These are phyloP conservation scores for Anas platyrhynchos DNA, from an alignment of 2,113 vertebrate species.

Conservation along the genomic window DNA sequence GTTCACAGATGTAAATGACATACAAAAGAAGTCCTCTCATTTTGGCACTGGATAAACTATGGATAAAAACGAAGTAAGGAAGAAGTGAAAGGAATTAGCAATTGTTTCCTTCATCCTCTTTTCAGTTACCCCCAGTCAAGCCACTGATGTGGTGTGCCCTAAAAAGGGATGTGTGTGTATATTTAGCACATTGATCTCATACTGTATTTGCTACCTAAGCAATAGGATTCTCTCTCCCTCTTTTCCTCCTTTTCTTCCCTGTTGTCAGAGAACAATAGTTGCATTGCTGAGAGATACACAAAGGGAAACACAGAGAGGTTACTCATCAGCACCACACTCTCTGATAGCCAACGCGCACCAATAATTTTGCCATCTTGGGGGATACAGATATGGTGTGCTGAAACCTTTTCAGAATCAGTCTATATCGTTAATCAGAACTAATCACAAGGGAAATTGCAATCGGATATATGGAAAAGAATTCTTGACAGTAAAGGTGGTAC, in stretches of 20 bases:
- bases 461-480: not conserved
- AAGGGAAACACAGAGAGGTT: not conserved
- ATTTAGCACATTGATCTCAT: not conserved
- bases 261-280: not conserved
- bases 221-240: not conserved
- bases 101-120: constrained; percentile 6
- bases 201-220: not conserved
- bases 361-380: not conserved
- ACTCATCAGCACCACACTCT: rapidly evolving
- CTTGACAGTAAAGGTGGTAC: not conserved
- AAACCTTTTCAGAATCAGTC: not conserved
- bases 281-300: not conserved
- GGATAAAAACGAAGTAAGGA: constrained; percentile 38
- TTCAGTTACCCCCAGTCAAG: not conserved
- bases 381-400: not conserved
- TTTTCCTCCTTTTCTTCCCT: not conserved
- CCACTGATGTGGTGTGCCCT: not conserved
- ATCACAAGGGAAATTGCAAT: not conserved
- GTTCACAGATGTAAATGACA: constrained; percentile 15
- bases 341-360: not conserved
- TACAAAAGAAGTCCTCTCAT: constrained; percentile 1
- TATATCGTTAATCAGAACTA: not conserved
- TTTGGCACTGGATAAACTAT: not conserved
- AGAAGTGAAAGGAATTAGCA: not conserved
- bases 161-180: not conserved